Conservation (phyloP, 2,113 vertebrate genomes). For the Garra rufa region DNA sequence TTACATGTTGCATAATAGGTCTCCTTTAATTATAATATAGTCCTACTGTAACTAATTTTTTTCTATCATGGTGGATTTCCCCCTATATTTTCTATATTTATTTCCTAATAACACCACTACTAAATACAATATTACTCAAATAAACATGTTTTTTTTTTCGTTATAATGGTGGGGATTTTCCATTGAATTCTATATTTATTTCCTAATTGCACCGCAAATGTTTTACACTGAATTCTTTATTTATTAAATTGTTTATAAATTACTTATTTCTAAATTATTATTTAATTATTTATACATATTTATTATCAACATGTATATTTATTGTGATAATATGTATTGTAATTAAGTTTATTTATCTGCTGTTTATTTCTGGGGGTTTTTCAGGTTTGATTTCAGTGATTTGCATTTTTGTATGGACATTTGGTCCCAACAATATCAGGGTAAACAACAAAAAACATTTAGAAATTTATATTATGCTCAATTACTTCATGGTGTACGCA, state of each 20-base stretch:
- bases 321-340: not conserved
- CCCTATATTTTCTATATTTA: too few species aligned
- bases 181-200: not conserved
- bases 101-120: not conserved
- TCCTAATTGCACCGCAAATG: not conserved
- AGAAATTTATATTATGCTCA: not conserved
- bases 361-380: not conserved
- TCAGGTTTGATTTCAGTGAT: not conserved
- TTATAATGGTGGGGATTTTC: not conserved
- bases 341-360: not conserved
- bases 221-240: too few species aligned
- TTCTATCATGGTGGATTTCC: too few species aligned
- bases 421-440: not conserved
- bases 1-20: too few species aligned
- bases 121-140: not conserved
- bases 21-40: not conserved
- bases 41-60: too few species aligned
- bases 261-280: not conserved
- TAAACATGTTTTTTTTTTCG: too few species aligned
- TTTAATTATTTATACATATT: not conserved
- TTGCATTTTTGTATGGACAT: not conserved
- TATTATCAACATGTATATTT: not conserved
- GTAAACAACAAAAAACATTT: not conserved
- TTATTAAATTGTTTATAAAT: not conserved
- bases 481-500: not conserved